Percentiles rank a stretch among this genome's conserved stretches.
These are phyloP conservation scores for Phasianus colchicus DNA, from an alignment of 2,113 vertebrate species.

Conservation along the genomic window DNA sequence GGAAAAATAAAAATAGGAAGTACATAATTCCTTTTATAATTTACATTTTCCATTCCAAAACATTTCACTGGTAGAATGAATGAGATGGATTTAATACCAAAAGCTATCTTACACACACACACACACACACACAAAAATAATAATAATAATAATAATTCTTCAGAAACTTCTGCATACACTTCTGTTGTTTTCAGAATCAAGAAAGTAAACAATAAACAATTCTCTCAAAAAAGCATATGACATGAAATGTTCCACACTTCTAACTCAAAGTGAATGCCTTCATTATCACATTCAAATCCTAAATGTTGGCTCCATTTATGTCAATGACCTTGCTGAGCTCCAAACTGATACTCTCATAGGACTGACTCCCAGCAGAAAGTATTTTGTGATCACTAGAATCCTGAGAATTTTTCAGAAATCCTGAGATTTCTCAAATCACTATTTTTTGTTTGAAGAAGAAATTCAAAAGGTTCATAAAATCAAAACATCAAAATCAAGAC, in stretches of 20 bases:
- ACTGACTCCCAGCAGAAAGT: neutral
- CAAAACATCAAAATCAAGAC: neutral
- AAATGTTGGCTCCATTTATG: neutral
- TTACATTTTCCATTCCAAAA: neutral
- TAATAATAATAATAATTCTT: neutral
- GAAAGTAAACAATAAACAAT: neutral
- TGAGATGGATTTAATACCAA: neutral
- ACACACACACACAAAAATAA: neutral
- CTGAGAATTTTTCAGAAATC: neutral
- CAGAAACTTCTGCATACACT: neutral
- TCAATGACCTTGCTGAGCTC: neutral
- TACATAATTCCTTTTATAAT: neutral
- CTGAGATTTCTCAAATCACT: neutral
- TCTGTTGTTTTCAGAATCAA: neutral
- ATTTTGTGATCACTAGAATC: neutral
- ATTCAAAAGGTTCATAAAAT: neutral
- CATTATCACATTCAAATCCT: neutral
- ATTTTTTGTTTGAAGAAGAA: neutral
- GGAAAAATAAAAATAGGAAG: neutral
- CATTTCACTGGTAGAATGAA: neutral
- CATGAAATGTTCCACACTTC: neutral
- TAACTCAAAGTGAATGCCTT: neutral
- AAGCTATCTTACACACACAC: neutral
- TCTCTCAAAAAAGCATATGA: neutral
- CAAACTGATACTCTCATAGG: neutral